Evolutionary conservation across 2,113 vertebrate genomes (phyloP).

Genomic region (Dicrurus megarhynchus): DNA sequence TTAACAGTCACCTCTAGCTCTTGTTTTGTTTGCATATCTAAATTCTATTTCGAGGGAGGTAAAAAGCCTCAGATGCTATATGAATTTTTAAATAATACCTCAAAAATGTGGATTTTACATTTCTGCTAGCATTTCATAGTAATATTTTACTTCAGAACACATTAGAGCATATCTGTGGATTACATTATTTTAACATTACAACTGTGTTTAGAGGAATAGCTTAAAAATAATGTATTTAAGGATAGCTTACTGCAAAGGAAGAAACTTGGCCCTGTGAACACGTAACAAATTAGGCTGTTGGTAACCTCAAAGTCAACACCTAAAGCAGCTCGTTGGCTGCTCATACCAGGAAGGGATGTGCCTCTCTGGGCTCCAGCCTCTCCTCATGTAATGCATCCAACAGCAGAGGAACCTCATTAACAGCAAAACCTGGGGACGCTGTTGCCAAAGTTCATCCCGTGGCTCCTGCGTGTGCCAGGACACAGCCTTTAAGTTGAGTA

Average conservation of each 20-base stretch:
- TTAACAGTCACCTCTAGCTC: not conserved
- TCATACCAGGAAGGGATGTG: not conserved
- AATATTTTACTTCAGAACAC: not conserved
- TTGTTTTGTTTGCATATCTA: not conserved
- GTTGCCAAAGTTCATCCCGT: not conserved
- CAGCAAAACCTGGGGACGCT: not conserved
- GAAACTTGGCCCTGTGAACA: not conserved
- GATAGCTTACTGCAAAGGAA: not conserved
- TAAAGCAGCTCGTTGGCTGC: not conserved
- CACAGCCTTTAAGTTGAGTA: not conserved
- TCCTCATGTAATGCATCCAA: not conserved
- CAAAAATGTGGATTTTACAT: not conserved
- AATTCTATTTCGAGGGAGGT: not conserved
- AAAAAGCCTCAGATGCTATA: not conserved
- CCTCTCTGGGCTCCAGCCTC: not conserved
- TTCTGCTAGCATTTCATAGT: not conserved
- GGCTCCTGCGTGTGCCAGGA: not conserved
- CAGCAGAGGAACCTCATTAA: slow-evolving; percentile 26
- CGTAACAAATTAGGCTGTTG: not conserved
- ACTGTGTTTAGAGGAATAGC: not conserved
- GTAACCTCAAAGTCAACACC: not conserved
- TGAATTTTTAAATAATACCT: not conserved
- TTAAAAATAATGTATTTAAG: not conserved
- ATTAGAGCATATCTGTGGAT: not conserved
- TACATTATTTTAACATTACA: not conserved